A percentile compares a stretch with the other conserved stretches of the same genome.
Evolutionary conservation across 1,140 invertebrate genomes (phyloP).

Genomic region (Drosophila pallidifrons): DNA sequence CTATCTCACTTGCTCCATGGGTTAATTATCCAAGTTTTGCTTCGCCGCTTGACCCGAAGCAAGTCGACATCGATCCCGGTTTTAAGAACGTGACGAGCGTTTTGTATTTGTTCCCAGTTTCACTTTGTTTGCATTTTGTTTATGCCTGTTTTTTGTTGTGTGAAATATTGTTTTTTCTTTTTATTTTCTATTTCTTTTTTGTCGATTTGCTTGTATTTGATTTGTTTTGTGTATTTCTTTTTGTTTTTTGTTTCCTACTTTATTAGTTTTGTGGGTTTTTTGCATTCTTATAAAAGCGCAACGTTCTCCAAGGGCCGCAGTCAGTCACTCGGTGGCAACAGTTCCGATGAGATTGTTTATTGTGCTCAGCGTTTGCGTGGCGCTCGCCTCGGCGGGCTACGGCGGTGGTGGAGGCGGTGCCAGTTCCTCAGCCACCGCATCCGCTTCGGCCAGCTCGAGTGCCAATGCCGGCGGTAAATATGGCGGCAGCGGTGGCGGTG

Average conservation of each 20-base stretch:
- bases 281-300: constrained; percentile 63
- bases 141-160: constrained; percentile 38
- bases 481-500: constrained; percentile 39
- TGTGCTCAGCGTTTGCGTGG: constrained; percentile 71
- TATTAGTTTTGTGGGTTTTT: constrained; percentile 9
- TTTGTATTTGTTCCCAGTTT: constrained; percentile 45
- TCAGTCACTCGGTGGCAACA: constrained; percentile 63
- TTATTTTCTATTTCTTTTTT: constrained; percentile 28
- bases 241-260: constrained; percentile 14
- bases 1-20: constrained; percentile 15
- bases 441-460: constrained; percentile 49
- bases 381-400: constrained; percentile 61
- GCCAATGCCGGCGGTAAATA: constrained; percentile 36
- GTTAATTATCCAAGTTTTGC: constrained; percentile 60
- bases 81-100: constrained; percentile 61
- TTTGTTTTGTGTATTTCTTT: constrained; percentile 4
- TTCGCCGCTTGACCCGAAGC: constrained; percentile 51
- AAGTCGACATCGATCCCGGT: constrained; percentile 64
- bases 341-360: constrained; percentile 77
- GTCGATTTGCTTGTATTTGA: constrained; percentile 18
- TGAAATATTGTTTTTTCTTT: constrained; percentile 39
- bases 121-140: constrained; percentile 36
- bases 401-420: constrained; percentile 49
- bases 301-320: constrained; percentile 40
- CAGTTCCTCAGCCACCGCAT: constrained; percentile 45